phyloP scores from a whole-genome alignment of 37 sponge, comb jelly and placozoan genomes.

The Aplysina aerophoba region DNA sequence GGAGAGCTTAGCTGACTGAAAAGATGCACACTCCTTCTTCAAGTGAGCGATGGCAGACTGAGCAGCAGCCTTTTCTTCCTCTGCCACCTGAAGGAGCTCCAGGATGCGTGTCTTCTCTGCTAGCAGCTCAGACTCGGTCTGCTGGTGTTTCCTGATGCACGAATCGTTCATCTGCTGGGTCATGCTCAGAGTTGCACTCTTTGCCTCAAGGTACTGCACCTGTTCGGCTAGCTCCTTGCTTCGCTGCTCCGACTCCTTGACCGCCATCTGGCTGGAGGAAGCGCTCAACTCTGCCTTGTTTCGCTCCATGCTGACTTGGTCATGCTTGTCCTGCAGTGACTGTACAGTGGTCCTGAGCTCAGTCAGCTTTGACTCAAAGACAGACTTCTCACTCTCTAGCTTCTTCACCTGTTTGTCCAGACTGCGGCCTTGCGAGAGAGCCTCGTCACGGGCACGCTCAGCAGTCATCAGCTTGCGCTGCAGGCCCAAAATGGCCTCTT shows the following conservation, averaged over 20 bases:
- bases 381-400: conserved; percentile 39
- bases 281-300: background rate
- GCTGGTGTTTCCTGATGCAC: conserved; percentile 11
- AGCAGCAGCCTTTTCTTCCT: background rate
- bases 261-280: background rate
- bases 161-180: conserved; percentile 16
- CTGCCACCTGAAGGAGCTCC: conserved; percentile 23
- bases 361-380: conserved; percentile 29
- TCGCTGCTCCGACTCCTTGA: background rate
- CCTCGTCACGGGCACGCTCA: conserved; percentile 30
- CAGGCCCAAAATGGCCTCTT: conserved; percentile 50
- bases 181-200: conserved; percentile 17
- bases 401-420: conserved; percentile 25
- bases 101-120: conserved; percentile 9
- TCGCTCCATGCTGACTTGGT: conserved; percentile 13
- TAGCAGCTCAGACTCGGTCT: background rate
- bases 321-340: conserved; percentile 32
- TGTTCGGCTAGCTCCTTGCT: conserved; percentile 8
- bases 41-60: conserved; percentile 30
- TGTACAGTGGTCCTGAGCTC: conserved; percentile 12
- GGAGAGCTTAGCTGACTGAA: conserved; percentile 29
- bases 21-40: background rate
- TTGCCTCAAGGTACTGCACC: conserved; percentile 6
- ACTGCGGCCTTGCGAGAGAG: background rate
- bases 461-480: conserved; percentile 50